Conservation (phyloP, 2,797 vertebrate genomes). For the Girardinus metallicus region DNA sequence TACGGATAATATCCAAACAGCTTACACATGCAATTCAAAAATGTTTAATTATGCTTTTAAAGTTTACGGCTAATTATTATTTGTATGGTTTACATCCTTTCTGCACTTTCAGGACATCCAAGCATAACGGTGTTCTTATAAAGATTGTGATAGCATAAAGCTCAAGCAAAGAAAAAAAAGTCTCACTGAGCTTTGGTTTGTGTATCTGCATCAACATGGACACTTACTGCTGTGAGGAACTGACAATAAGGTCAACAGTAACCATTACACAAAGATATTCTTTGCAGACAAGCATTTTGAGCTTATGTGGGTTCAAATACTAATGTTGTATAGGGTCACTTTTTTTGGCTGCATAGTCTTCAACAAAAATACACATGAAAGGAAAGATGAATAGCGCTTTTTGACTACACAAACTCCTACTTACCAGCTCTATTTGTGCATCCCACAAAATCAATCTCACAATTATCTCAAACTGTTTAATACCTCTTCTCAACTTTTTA, state of each 20-base stretch:
- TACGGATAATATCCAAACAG: background rate
- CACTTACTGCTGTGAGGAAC: background rate
- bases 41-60: background rate
- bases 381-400: conserved; percentile 10
- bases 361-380: background rate
- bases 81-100: background rate
- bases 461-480: background rate
- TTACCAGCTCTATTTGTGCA: background rate
- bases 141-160: background rate
- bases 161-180: too few species aligned
- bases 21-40: background rate
- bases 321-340: background rate
- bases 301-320: background rate
- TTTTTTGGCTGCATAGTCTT: background rate
- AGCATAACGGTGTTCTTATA: background rate
- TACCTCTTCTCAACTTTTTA: background rate
- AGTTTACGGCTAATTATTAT: background rate
- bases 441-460: background rate
- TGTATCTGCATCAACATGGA: background rate
- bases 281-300: background rate
- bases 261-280: background rate
- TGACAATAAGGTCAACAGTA: background rate
- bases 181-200: background rate
- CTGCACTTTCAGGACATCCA: background rate
- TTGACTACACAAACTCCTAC: conserved; percentile 3